Evolutionary conservation across 2,797 vertebrate species (phyloP).

Genomic region (Helostoma temminkii): DNA sequence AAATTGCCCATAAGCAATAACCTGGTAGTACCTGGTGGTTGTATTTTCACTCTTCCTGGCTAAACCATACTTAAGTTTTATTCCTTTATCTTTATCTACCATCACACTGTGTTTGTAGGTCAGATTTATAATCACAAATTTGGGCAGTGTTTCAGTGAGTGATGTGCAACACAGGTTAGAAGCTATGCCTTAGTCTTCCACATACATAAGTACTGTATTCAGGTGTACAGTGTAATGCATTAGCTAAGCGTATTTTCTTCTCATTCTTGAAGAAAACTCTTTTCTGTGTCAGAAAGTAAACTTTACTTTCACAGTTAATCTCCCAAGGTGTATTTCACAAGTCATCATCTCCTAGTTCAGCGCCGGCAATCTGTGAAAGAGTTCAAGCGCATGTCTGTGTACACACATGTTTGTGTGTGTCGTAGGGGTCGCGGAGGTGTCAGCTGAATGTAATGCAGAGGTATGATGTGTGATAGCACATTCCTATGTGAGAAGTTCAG

Average conservation of each 20-base stretch:
- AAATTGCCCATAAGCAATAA: constrained; percentile 44
- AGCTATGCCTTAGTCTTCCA: constrained; percentile 7
- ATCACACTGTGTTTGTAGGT: constrained; percentile 50
- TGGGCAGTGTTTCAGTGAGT: not conserved
- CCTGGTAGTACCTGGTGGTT: constrained; percentile 31
- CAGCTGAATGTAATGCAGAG: constrained; percentile 50
- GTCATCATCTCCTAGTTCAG: constrained; percentile 58
- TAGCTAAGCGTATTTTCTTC: not conserved
- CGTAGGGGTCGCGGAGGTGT: constrained; percentile 68
- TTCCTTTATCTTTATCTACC: constrained; percentile 37
- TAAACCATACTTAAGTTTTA: constrained; percentile 42
- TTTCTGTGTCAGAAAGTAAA: constrained; percentile 65
- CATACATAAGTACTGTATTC: constrained; percentile 4
- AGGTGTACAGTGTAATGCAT: not conserved
- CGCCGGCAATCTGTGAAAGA: constrained; percentile 56
- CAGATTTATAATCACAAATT: constrained; percentile 19
- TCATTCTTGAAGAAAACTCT: constrained; percentile 26
- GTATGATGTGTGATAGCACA: constrained; percentile 72
- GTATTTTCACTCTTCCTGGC: constrained; percentile 45
- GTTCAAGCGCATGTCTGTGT: constrained; percentile 41
- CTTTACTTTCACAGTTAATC: constrained; percentile 48
- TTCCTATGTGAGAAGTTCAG: constrained; percentile 55
- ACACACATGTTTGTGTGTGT: constrained; percentile 29
- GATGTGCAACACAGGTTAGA: constrained; percentile 26
- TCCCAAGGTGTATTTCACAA: constrained; percentile 56